phyloP scores from a whole-genome alignment of 2,113 vertebrate genomes.

The Scophthalmus maximus region DNA sequence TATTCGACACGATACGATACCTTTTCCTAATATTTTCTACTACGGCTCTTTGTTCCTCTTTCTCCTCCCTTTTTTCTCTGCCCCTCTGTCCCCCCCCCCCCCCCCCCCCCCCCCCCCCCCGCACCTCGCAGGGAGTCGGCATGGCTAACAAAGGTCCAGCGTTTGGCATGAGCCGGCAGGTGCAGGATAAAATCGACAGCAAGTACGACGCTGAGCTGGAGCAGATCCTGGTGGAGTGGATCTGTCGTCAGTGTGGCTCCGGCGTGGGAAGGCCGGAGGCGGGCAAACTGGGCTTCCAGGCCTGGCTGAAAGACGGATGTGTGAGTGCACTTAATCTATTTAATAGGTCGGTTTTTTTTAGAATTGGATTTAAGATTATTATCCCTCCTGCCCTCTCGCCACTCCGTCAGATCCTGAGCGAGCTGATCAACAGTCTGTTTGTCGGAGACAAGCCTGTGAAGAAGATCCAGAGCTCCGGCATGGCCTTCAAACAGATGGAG shows the following conservation, averaged over 20 bases:
- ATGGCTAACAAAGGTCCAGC: conserved; percentile 98
- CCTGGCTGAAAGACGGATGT: conserved; percentile 96
- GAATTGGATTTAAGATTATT: not conserved
- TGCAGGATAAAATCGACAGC: conserved; percentile 96
- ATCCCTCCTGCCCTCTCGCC: not conserved
- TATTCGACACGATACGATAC: not conserved
- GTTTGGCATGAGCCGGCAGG: conserved; percentile 95
- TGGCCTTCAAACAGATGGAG: conserved; percentile 99
- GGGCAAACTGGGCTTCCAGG: conserved; percentile 93
- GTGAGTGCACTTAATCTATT: conserved; percentile 81
- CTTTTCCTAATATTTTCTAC: not conserved
- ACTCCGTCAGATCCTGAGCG: conserved; percentile 87
- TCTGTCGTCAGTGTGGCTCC: conserved; percentile 87
- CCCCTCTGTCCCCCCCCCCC: not conserved
- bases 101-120: not conserved
- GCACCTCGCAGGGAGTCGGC: conserved; percentile 67
- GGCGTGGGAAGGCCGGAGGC: conserved; percentile 87
- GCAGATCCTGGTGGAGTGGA: conserved; percentile 93
- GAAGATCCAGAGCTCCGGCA: conserved; percentile 89
- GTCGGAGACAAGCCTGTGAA: conserved; percentile 86
- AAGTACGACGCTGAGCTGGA: conserved; percentile 96
- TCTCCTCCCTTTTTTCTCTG: not conserved
- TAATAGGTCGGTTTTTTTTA: not conserved
- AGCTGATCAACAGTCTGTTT: conserved; percentile 92
- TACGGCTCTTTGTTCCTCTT: not conserved